Percentiles rank a stretch among this genome's conserved stretches.
phyloP scores from a whole-genome alignment of 1,140 invertebrate genomes.

The Galleria mellonella region DNA sequence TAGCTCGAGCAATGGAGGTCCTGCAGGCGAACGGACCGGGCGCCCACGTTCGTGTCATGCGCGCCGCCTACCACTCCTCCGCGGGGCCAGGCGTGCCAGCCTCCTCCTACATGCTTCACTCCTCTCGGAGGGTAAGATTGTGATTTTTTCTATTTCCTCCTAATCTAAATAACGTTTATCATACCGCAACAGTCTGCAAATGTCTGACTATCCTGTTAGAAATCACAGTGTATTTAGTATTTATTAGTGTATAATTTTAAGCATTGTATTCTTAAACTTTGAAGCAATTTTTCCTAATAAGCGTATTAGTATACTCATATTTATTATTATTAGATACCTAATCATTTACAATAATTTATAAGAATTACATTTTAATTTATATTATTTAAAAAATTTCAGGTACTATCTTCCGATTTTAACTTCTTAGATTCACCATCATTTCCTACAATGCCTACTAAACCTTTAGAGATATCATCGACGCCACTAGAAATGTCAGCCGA shows the following conservation, averaged over 20 bases:
- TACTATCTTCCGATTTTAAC: slow-evolving; percentile 58
- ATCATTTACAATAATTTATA: too few relatives aligned
- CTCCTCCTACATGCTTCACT: slow-evolving; percentile 56
- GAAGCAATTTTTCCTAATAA: too few relatives aligned
- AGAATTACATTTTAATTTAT: too few relatives aligned
- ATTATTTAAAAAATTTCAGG: slow-evolving; percentile 32
- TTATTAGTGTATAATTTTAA: too few relatives aligned
- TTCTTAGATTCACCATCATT: slow-evolving; percentile 42
- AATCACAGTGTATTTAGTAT: too few relatives aligned
- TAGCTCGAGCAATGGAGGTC: slow-evolving; percentile 67
- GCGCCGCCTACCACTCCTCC: slow-evolving; percentile 62
- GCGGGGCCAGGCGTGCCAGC: slow-evolving; percentile 52
- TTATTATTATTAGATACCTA: too few relatives aligned
- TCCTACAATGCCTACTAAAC: slow-evolving; percentile 26
- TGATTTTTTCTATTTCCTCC: not conserved
- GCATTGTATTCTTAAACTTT: too few relatives aligned
- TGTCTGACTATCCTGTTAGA: too few relatives aligned
- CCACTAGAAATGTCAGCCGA: slow-evolving; percentile 50
- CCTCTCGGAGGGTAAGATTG: slow-evolving; percentile 44
- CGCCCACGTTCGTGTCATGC: slow-evolving; percentile 54
- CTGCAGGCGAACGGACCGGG: slow-evolving; percentile 62
- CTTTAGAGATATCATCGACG: slow-evolving; percentile 60
- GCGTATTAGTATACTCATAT: too few relatives aligned
- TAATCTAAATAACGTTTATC: too few relatives aligned
- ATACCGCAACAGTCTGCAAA: too few relatives aligned